These are phyloP conservation scores for Camponotus vicinus DNA, from an alignment of 1,140 invertebrate genomes.

Conservation along the genomic window DNA sequence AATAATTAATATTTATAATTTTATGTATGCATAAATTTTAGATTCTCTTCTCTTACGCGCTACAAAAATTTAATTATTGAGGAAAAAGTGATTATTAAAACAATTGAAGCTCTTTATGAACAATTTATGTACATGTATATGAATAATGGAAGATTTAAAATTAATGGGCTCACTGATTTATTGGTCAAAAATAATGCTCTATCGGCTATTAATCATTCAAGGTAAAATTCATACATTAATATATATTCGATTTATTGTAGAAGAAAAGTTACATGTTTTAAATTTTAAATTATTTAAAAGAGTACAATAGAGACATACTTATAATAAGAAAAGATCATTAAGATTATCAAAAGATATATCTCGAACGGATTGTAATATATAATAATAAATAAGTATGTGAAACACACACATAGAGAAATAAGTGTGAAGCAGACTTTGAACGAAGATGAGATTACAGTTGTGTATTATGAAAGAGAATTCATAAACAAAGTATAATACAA, in stretches of 20 bases:
- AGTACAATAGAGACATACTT: not conserved
- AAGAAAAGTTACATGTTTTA: too few species aligned
- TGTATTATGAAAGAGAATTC: too few species aligned
- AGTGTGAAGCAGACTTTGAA: too few species aligned
- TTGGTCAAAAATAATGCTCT: not conserved
- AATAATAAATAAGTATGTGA: too few species aligned
- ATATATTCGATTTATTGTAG: not conserved
- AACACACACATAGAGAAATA: not conserved
- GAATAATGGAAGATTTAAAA: not conserved
- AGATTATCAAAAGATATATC: not conserved
- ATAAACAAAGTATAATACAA: too few species aligned
- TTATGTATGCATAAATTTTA: not conserved
- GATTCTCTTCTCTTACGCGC: not conserved
- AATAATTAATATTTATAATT: too few species aligned
- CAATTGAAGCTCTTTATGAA: not conserved
- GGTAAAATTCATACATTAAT: not conserved
- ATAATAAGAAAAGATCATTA: not conserved
- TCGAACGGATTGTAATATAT: not conserved
- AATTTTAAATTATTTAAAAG: not conserved
- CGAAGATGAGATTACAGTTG: too few species aligned
- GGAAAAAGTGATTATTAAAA: not conserved
- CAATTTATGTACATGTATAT: not conserved
- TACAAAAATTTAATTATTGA: constrained; percentile 10
- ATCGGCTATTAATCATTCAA: too few species aligned
- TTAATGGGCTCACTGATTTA: not conserved